Conservation (phyloP, 1,140 invertebrate genomes). For the Lysiphlebus fabarum region DNA sequence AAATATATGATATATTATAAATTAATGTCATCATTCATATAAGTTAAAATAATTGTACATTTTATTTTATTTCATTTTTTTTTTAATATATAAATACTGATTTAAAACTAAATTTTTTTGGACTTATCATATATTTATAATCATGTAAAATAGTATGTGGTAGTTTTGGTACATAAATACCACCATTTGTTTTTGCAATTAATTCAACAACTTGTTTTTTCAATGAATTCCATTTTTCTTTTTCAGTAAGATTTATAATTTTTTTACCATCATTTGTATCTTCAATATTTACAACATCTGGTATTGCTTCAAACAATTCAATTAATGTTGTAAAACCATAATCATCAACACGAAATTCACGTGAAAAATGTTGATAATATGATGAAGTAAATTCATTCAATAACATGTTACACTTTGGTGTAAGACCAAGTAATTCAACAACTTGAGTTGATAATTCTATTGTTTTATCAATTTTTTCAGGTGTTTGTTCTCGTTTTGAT, state of each 20-base stretch:
- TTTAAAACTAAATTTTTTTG: slow-evolving; percentile 56
- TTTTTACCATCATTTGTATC: slow-evolving; percentile 59
- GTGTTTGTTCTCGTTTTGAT: slow-evolving; percentile 76
- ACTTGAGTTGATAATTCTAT: slow-evolving; percentile 73
- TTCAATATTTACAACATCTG: slow-evolving; percentile 74
- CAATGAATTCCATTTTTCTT: slow-evolving; percentile 57
- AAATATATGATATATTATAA: no score
- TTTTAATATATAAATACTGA: slow-evolving; percentile 56
- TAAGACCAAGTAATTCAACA: slow-evolving; percentile 80
- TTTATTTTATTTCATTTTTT: no score
- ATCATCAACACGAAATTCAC: slow-evolving; percentile 88
- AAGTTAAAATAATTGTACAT: slow-evolving; percentile 56
- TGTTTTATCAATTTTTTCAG: slow-evolving; percentile 69
- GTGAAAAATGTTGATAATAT: slow-evolving; percentile 92
- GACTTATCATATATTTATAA: slow-evolving; percentile 61
- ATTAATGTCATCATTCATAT: no score
- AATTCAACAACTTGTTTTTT: slow-evolving; percentile 59
- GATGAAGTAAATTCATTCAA: slow-evolving; percentile 93
- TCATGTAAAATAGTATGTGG: slow-evolving; percentile 55
- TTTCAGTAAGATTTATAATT: slow-evolving; percentile 57
- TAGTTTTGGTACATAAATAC: slow-evolving; percentile 52
- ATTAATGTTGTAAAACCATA: slow-evolving; percentile 91
- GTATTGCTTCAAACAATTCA: slow-evolving; percentile 89
- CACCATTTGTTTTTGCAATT: slow-evolving; percentile 47
- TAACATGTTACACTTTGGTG: slow-evolving; percentile 79